Base-by-base conservation (phyloP, 1,140 invertebrate genomes). In the Trichomalopsis sarcophagae region DNA sequence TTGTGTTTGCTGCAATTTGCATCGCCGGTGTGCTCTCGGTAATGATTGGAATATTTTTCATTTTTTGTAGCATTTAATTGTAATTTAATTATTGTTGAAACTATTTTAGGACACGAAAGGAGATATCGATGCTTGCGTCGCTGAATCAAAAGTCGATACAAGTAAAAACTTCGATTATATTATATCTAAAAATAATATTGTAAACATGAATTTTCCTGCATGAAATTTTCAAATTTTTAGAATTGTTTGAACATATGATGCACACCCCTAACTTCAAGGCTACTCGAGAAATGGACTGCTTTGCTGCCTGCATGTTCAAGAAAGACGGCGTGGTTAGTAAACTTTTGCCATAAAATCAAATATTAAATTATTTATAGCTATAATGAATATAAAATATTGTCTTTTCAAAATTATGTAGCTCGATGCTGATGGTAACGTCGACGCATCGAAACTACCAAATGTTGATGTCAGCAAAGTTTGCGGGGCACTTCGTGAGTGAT, bases 281-380 rank as follows among this genome's bases (percentile, higher is more conserved):
- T 33, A 79, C 83, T 21, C 27, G 47, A 17, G 62, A 84, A 73
- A 3, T 84, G 11, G 44, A 73, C 36, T 84, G 76, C 71, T 84
- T 84, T n/a, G 27, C 76, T 2, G 68, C 69, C 1, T 84, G 83
- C 44, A 5, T 84, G 4, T 47, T 84, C 11, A 74, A 80, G 30
- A 84, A 84, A 50, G n/a, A 40, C 13, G 77, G 77, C 36, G 5
- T 62, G 17, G 77, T 84, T 44, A 74, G 77, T 74, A 66, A 66
- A 17, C 14, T 5, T 47, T 50, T 9, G 1, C 17, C 40, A 0
- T 30, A 47, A 74, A 17, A 13, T 75, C 47, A 75, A 68, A n/a
- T 30, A 9, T 17, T 75, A 1, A 75, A 40, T 75, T 40, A 6
- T 44, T 40, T 44, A 75, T 75, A 23, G 40, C 6, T 9, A 44